These are phyloP conservation scores for Cinara cedri DNA, from an alignment of 2,888 invertebrate species.

Conservation along the genomic window DNA sequence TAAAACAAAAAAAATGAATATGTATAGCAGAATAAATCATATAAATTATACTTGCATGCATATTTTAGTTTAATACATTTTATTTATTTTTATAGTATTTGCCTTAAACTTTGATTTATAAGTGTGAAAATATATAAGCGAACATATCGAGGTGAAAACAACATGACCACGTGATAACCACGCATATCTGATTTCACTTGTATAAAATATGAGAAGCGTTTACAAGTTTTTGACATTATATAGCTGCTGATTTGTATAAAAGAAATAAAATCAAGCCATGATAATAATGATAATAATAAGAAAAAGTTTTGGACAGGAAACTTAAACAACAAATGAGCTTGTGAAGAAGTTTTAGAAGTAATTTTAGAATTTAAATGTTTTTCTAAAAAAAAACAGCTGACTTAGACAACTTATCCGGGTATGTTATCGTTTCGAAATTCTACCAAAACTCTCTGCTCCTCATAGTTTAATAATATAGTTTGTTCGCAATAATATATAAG, in stretches of 20 bases:
- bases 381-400: background rate
- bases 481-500: background rate
- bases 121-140: no score
- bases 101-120: no score
- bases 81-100: no score
- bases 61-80: no score
- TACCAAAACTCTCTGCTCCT: background rate
- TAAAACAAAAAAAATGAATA: no score
- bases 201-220: no score
- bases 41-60: no score
- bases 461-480: background rate
- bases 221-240: background rate
- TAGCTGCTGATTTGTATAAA: background rate
- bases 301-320: background rate
- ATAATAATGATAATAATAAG: background rate
- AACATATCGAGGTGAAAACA: no score
- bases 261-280: background rate
- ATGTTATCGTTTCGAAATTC: background rate
- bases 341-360: background rate
- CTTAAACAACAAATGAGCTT: background rate
- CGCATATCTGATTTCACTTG: no score
- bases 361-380: constrained; percentile 10
- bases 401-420: constrained; percentile 1
- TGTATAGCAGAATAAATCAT: no score
- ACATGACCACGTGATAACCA: no score